Conservation (phyloP, 2,888 invertebrate species). For the Eueremaeus valkanovi region DNA sequence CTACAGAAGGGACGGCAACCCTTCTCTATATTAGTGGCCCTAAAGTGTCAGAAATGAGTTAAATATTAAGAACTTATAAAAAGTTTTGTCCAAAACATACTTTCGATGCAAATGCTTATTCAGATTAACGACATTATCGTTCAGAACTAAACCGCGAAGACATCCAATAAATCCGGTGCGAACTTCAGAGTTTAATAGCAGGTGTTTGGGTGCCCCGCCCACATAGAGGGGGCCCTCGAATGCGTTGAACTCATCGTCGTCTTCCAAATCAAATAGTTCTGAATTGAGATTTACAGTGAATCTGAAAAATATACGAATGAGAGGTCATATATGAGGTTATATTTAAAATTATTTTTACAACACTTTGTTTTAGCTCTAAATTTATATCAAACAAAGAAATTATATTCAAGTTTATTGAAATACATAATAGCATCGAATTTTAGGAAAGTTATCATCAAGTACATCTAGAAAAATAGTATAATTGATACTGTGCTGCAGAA, state of each 20-base stretch:
- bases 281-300: constrained; percentile 88
- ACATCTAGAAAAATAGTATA: no score
- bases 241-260: constrained; percentile 83
- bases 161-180: constrained; percentile 88
- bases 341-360: no score
- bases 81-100: constrained; percentile 35
- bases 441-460: no score
- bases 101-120: constrained; percentile 73
- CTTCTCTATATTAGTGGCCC: constrained; percentile 77
- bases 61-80: neutral
- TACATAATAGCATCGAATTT: no score
- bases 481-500: no score
- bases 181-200: constrained; percentile 58
- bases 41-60: constrained; percentile 17
- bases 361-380: no score
- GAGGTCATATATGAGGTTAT: no score
- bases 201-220: constrained; percentile 80
- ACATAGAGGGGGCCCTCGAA: constrained; percentile 86
- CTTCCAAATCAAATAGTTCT: constrained; percentile 76
- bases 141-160: constrained; percentile 84
- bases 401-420: no score
- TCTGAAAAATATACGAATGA: no score
- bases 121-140: constrained; percentile 83
- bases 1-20: constrained; percentile 92
- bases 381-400: no score